phyloP scores from a whole-genome alignment of 2,113 vertebrate species.

The Pongo pygmaeus region DNA sequence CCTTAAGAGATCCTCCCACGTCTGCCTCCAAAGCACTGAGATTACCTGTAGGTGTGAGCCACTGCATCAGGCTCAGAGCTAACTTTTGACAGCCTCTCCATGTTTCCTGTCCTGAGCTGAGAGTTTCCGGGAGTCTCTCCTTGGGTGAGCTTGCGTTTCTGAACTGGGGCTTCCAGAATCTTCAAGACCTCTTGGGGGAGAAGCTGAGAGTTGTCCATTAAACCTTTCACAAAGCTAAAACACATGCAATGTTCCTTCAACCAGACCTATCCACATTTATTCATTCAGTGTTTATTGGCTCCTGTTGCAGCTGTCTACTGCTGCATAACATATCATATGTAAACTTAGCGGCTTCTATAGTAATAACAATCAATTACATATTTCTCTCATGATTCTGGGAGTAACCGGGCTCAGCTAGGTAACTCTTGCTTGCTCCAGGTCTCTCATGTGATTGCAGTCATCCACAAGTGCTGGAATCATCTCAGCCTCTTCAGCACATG shows the following conservation, averaged over 20 bases:
- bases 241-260: background rate
- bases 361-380: background rate
- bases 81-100: background rate
- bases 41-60: background rate
- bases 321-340: background rate
- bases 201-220: background rate
- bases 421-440: background rate
- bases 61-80: background rate
- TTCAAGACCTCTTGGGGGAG: background rate
- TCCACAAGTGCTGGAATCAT: background rate
- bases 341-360: background rate
- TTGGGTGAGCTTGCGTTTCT: background rate
- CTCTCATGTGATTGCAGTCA: background rate
- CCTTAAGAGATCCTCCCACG: too few species aligned
- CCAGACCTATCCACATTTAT: background rate
- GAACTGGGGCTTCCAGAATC: background rate
- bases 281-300: background rate
- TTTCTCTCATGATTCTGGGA: background rate
- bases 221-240: background rate
- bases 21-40: too few species aligned
- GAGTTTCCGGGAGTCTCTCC: background rate
- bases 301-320: background rate
- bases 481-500: background rate
- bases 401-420: background rate
- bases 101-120: background rate